Percentiles rank a stretch among this genome's conserved stretches.
Evolutionary conservation across 2,888 invertebrate genomes (phyloP).

Genomic region (Euspilapteryx auroguttella): DNA sequence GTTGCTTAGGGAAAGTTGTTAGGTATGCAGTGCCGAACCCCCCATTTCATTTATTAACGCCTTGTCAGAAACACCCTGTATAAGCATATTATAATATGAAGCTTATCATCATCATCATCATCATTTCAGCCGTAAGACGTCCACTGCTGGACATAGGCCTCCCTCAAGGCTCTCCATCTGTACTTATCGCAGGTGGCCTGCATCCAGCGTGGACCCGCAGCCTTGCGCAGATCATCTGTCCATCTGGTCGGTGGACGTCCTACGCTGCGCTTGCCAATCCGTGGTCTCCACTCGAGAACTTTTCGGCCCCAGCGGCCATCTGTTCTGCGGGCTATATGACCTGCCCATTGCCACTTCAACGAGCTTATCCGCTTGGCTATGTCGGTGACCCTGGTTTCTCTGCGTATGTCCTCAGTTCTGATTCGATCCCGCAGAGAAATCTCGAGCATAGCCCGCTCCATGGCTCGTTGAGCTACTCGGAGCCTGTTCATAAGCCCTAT

Average conservation of each 20-base stretch:
- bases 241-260: not conserved
- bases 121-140: no score
- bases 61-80: no score
- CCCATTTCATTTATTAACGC: no score
- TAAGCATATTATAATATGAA: no score
- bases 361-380: not conserved
- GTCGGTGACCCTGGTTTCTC: not conserved
- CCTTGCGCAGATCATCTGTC: not conserved
- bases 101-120: no score
- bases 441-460: no score
- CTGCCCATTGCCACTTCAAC: constrained; percentile 1
- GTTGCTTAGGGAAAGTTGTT: no score
- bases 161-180: not conserved
- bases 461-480: no score
- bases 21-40: no score
- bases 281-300: not conserved
- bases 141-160: not conserved
- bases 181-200: not conserved
- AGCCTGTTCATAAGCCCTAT: no score
- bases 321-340: not conserved
- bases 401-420: not conserved
- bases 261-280: not conserved
- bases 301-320: not conserved
- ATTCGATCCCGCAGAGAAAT: no score
- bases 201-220: not conserved